phyloP scores from a whole-genome alignment of 2,113 vertebrate genomes.

The Orthonyx spaldingii region DNA sequence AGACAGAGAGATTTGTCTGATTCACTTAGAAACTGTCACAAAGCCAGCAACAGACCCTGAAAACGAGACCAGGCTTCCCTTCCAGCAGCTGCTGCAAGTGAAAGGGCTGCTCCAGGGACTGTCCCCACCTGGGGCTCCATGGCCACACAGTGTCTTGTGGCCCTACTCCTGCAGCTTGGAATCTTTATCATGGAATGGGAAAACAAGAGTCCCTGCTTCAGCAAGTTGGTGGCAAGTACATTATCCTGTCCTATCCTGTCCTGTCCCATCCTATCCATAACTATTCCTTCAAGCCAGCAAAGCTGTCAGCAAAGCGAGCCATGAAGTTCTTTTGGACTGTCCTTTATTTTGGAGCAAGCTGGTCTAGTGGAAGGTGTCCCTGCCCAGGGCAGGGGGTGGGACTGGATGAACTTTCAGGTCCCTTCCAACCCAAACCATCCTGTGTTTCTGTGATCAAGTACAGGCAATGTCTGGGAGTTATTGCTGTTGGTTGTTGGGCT shows the following conservation, averaged over 20 bases:
- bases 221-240: neutral
- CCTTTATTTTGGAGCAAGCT: neutral
- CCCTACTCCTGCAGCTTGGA: neutral
- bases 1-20: neutral
- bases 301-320: neutral
- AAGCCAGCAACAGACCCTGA: conserved; percentile 3
- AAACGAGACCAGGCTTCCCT: neutral
- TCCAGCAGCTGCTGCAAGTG: neutral
- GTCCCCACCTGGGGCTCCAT: neutral
- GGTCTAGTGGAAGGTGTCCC: accelerated
- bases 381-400: neutral
- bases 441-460: neutral
- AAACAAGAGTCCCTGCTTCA: neutral
- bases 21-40: neutral
- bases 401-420: neutral
- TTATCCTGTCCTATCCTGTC: neutral
- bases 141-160: accelerated
- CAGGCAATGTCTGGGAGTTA: neutral
- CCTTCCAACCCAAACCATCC: neutral
- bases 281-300: neutral
- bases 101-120: neutral
- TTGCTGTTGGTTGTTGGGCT: neutral
- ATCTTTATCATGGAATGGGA: neutral
- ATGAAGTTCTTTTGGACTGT: neutral
- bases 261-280: neutral